A percentile compares a stretch with the other conserved stretches of the same genome.
Evolutionary conservation across 2,888 invertebrate genomes (phyloP).

Genomic region (Drepanosiphum platanoidis): DNA sequence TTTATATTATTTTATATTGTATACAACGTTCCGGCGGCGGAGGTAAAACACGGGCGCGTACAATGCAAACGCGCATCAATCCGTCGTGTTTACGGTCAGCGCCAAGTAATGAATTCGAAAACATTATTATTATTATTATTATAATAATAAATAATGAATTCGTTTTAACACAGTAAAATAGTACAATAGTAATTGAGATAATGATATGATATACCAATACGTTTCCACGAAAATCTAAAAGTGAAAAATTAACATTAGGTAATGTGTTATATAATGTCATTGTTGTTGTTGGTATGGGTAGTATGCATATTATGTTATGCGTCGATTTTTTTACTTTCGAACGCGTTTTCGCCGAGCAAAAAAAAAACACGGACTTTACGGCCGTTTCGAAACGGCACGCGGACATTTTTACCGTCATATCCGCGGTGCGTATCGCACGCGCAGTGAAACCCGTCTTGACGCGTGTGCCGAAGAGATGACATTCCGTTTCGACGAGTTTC

Average conservation of each 20-base stretch:
- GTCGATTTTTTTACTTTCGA: not conserved
- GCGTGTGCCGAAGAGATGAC: not conserved
- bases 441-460: not conserved
- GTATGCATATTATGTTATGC: too few species aligned
- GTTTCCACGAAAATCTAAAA: slow-evolving; percentile 7
- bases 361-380: not conserved
- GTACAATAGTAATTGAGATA: not conserved
- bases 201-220: not conserved
- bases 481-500: not conserved
- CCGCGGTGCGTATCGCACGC: too few species aligned
- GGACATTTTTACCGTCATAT: not conserved
- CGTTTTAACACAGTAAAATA: not conserved
- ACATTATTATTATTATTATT: not conserved
- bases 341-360: not conserved
- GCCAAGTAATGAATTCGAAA: not conserved
- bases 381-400: too few species aligned
- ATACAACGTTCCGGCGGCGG: too few species aligned
- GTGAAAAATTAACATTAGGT: not conserved
- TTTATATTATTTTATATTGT: not conserved
- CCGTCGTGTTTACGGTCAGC: not conserved
- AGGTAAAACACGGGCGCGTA: too few species aligned
- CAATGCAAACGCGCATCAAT: not conserved
- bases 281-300: not conserved
- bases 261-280: not conserved
- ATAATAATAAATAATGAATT: not conserved